Conservation (phyloP, 2,888 invertebrate species). For the Rhagophthalmus giganteus region DNA sequence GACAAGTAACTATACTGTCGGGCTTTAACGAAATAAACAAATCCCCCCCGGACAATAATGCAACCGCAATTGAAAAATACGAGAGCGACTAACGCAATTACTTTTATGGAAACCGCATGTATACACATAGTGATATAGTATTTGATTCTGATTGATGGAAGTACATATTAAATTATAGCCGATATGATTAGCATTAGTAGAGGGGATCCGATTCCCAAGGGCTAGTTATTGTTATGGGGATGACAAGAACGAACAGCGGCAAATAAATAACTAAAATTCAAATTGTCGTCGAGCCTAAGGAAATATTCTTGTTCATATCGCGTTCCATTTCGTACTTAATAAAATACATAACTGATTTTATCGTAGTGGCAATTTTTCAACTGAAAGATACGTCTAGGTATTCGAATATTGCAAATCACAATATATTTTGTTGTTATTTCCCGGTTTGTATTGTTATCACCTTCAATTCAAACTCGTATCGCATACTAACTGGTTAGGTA, state of each 20-base stretch:
- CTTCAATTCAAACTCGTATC: too few species aligned
- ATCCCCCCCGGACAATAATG: slow-evolving; percentile 18
- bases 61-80: slow-evolving; percentile 21
- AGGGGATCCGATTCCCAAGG: slow-evolving; percentile 18
- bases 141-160: slow-evolving; percentile 31
- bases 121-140: slow-evolving; percentile 18
- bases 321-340: too few species aligned
- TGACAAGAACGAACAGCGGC: background rate
- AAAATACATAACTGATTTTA: too few species aligned
- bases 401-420: too few species aligned
- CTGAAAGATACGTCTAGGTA: too few species aligned
- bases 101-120: slow-evolving; percentile 28
- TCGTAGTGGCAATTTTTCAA: too few species aligned
- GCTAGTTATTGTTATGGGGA: slow-evolving; percentile 12
- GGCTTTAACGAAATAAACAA: slow-evolving; percentile 20
- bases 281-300: too few species aligned
- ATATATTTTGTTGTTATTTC: too few species aligned
- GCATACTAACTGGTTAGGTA: too few species aligned
- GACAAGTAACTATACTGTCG: slow-evolving; percentile 19
- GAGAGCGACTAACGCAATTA: slow-evolving; percentile 24
- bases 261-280: background rate
- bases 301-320: too few species aligned
- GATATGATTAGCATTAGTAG: slow-evolving; percentile 27
- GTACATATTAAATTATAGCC: slow-evolving; percentile 28
- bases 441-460: too few species aligned